phyloP scores from a whole-genome alignment of 2,113 vertebrate species.

The Merops nubicus region DNA sequence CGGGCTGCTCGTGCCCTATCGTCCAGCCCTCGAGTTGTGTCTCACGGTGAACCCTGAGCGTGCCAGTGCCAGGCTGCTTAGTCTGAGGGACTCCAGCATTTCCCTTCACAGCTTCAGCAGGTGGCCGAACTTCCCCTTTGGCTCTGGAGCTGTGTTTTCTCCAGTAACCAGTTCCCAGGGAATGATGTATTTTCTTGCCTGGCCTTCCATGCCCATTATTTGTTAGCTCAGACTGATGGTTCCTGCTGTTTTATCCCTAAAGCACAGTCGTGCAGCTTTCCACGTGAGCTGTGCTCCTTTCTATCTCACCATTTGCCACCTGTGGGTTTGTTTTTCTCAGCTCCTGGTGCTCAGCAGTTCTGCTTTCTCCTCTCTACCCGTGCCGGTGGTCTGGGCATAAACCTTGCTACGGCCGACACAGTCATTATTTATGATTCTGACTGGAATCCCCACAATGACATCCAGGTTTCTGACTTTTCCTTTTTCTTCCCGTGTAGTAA shows the following conservation, averaged over 20 bases:
- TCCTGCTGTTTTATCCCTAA: neutral
- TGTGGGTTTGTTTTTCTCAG: slow-evolving; percentile 75
- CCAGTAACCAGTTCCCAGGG: neutral
- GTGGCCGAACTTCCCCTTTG: neutral
- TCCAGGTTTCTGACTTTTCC: slow-evolving; percentile 83
- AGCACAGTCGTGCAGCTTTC: neutral
- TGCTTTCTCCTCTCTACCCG: slow-evolving; percentile 97
- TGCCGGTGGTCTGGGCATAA: slow-evolving; percentile 96
- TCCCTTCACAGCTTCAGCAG: neutral
- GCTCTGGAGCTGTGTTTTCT: neutral
- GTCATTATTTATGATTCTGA: slow-evolving; percentile 98
- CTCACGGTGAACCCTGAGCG: neutral
- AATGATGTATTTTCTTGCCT: neutral
- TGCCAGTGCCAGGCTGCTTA: neutral
- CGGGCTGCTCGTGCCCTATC: rapidly evolving
- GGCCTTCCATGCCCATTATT: neutral
- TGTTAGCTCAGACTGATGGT: rapidly evolving
- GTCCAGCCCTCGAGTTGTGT: neutral
- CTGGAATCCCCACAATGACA: slow-evolving; percentile 99
- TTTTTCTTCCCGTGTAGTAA: neutral
- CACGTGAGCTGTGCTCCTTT: neutral
- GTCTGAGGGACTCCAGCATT: neutral
- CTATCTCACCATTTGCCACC: neutral
- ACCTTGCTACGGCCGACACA: slow-evolving; percentile 94
- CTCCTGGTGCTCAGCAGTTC: slow-evolving; percentile 97